These are phyloP conservation scores for Thamnophis elegans DNA, from an alignment of 2,797 vertebrate species.

Conservation along the genomic window DNA sequence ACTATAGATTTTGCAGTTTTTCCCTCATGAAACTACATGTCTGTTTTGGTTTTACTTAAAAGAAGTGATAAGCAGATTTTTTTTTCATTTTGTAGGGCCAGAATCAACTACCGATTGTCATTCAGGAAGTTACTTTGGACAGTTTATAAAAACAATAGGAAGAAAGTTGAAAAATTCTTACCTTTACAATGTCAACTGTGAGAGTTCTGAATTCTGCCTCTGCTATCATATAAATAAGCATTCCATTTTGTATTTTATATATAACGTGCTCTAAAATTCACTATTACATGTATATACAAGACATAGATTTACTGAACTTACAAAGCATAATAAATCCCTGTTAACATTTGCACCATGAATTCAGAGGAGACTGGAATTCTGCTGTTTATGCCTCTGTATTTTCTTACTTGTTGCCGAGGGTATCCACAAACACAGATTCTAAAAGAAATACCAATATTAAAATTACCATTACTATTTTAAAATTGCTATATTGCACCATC, in stretches of 20 bases:
- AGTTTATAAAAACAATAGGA: background rate
- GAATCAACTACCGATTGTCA: background rate
- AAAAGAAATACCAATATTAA: slow-evolving; percentile 52
- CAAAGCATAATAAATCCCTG: slow-evolving; percentile 97
- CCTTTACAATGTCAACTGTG: background rate
- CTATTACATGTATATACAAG: background rate
- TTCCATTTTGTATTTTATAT: background rate
- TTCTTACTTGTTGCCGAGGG: slow-evolving; percentile 90
- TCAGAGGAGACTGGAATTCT: slow-evolving; percentile 92
- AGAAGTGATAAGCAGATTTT: background rate
- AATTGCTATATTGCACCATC: background rate
- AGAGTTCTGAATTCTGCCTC: background rate
- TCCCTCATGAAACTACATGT: background rate
- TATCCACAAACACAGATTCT: slow-evolving; percentile 96
- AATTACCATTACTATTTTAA: slow-evolving; percentile 33
- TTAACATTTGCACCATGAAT: slow-evolving; percentile 97
- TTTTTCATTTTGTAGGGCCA: background rate
- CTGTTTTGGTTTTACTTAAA: background rate
- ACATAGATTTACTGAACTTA: slow-evolving; percentile 73
- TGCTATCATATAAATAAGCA: background rate
- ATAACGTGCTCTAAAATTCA: background rate
- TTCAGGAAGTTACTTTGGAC: background rate
- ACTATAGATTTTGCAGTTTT: background rate
- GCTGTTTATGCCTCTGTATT: slow-evolving; percentile 87
- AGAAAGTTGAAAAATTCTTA: background rate